Evolutionary conservation across 2,113 vertebrate genomes (phyloP), one percentile per base, ranked within the genome.

Genomic region (Microtus pennsylvanicus): DNA sequence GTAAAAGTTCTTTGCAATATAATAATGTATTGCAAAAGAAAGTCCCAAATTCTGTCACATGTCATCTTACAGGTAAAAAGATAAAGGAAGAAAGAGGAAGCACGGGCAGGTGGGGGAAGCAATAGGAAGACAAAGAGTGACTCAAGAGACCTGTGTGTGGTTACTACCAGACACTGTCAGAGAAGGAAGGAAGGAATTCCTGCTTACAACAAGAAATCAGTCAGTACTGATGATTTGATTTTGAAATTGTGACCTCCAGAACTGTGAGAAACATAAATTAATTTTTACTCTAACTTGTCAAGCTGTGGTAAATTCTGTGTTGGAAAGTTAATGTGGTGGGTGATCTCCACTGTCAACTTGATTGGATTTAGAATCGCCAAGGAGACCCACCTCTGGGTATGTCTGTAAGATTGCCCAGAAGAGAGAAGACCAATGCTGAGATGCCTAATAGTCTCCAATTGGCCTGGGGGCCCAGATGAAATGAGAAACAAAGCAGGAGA

Each of bases 91-190:
- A 38, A 52, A 65, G 70, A 19, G 47, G 45, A 91, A 33, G n/a
- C 4, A 2, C 12, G 0, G 0, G 28, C 0, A 6, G 7, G 61
- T 52, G 22, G 12, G 45, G 38, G 80, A n/a, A 45, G 7, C 2
- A 63, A 26, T 12, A 2, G 50, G 76, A 38, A 83, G 14, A 52
- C 17, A 38, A 72, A 28, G 4, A 47, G 3, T 52, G 50, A 63
- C 12, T 33, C 13, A 0, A 0, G 16, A 63, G 52, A 21, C 24
- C 35, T 19, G 0, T 17, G 5, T 69, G 19, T 67, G 47, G 1
- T 3, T 35, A 5, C 8, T 13, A 16, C 5, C 80, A 45, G 33
- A 21, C 30, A 7, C 7, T 22, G 3, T 4, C 10, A 83, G 50
- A 82, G 26, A 58, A 11, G 19, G 8, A 24, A 7, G 5, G 47